These are phyloP conservation scores for Diplosoma virens DNA, from an alignment of 23 tunicate species.

Conservation along the genomic window DNA sequence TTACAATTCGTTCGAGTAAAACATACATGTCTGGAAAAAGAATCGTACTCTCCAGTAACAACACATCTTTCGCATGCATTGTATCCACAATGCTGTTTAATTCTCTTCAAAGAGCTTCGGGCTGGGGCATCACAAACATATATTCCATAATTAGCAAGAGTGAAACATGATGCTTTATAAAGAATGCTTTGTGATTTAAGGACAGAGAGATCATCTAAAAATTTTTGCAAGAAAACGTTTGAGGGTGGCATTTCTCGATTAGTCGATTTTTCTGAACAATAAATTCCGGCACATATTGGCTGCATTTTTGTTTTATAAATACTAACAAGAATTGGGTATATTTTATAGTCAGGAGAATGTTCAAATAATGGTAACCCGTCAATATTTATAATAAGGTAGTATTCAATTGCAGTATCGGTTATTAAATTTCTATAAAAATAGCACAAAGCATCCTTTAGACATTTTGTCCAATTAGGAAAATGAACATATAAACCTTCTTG, in stretches of 20 bases:
- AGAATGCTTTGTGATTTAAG: background rate
- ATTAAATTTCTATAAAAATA: background rate
- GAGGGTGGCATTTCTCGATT: constrained; percentile 45
- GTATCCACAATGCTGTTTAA: constrained; percentile 47
- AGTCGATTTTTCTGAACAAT: constrained; percentile 16
- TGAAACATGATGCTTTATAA: background rate
- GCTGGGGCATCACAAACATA: constrained; percentile 55
- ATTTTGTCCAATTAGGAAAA: constrained; percentile 37
- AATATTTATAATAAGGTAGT: constrained; percentile 30
- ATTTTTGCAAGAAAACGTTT: constrained; percentile 24
- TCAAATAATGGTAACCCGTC: constrained; percentile 59
- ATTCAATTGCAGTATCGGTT: background rate
- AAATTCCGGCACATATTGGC: constrained; percentile 55
- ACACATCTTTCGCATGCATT: constrained; percentile 37
- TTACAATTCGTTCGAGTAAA: constrained; percentile 4
- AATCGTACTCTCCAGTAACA: constrained; percentile 32
- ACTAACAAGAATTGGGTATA: constrained; percentile 47
- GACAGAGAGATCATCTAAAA: constrained; percentile 25
- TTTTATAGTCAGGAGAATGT: constrained; percentile 38
- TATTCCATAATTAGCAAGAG: constrained; percentile 9
- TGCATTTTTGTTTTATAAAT: constrained; percentile 33
- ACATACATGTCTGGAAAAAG: background rate
- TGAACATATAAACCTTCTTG: constrained; percentile 39
- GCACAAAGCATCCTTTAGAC: background rate
- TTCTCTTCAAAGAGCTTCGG: constrained; percentile 24